phyloP scores from a whole-genome alignment of 2,888 invertebrate species.

The Ennomos quercinarius region DNA sequence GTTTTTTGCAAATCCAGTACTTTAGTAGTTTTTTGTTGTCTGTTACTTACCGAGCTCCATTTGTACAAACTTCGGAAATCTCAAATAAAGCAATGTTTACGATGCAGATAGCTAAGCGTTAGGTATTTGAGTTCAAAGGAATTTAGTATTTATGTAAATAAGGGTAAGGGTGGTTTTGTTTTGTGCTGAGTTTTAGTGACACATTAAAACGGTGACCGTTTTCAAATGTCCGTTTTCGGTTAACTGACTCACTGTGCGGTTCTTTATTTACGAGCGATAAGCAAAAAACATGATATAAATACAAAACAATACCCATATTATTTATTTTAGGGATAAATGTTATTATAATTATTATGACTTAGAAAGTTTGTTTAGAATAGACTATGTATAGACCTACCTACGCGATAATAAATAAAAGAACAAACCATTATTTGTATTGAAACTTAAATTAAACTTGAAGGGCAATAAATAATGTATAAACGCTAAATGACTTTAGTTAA shows the following conservation, averaged over 20 bases:
- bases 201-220: slow-evolving; percentile 48
- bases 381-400: too few species aligned
- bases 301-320: too few species aligned
- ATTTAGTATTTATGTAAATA: slow-evolving; percentile 6
- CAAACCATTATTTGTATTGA: too few species aligned
- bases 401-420: too few species aligned
- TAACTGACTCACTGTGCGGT: slow-evolving; percentile 46
- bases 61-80: slow-evolving; percentile 23
- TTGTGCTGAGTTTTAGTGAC: slow-evolving; percentile 38
- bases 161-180: slow-evolving; percentile 14
- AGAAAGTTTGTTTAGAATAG: too few species aligned
- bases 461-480: too few species aligned
- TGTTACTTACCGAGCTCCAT: slow-evolving; percentile 9
- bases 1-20: not conserved
- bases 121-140: not conserved
- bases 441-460: too few species aligned
- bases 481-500: too few species aligned
- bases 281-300: too few species aligned
- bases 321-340: too few species aligned
- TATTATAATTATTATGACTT: too few species aligned
- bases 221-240: slow-evolving; percentile 43
- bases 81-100: slow-evolving; percentile 26
- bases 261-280: slow-evolving; percentile 36
- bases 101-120: slow-evolving; percentile 3
- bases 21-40: slow-evolving; percentile 3